These are phyloP conservation scores for Neoaliturus tenellus DNA, from an alignment of 2,888 invertebrate species.

Conservation along the genomic window DNA sequence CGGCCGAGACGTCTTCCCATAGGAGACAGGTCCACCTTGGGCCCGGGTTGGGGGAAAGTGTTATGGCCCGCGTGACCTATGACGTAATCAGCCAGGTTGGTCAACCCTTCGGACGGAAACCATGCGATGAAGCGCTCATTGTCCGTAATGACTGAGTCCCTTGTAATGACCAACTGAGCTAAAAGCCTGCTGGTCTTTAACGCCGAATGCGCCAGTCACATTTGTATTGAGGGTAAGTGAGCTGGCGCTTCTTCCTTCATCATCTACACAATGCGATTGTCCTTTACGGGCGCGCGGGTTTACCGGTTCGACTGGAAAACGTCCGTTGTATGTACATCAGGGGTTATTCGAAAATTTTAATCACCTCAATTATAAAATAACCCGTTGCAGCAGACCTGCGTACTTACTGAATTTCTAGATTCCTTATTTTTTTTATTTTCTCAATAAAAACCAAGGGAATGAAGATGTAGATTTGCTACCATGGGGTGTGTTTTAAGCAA, in stretches of 20 bases:
- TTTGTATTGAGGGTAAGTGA: conserved; percentile 22
- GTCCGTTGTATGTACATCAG: no score
- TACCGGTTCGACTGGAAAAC: no score
- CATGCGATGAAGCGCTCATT: conserved; percentile 7
- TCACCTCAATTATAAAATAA: no score
- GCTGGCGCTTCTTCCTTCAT: background rate
- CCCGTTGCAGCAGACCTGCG: no score
- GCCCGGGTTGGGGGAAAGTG: conserved; percentile 37
- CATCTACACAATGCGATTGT: background rate
- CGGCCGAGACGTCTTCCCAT: background rate
- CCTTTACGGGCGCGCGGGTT: background rate
- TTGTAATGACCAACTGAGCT: background rate
- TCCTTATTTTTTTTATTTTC: no score
- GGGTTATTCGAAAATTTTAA: no score
- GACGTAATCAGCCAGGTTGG: conserved; percentile 16
- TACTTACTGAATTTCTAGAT: no score
- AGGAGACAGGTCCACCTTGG: conserved; percentile 22
- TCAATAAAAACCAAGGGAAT: no score
- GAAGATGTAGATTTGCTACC: no score
- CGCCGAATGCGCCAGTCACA: conserved; percentile 3
- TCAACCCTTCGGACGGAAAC: conserved; percentile 9
- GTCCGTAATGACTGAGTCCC: conserved; percentile 17
- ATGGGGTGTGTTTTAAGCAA: no score
- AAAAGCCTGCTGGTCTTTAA: background rate
- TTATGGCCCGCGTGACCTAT: conserved; percentile 36